Conservation (phyloP, 1,140 invertebrate species). For the Coptotermes formosanus region DNA sequence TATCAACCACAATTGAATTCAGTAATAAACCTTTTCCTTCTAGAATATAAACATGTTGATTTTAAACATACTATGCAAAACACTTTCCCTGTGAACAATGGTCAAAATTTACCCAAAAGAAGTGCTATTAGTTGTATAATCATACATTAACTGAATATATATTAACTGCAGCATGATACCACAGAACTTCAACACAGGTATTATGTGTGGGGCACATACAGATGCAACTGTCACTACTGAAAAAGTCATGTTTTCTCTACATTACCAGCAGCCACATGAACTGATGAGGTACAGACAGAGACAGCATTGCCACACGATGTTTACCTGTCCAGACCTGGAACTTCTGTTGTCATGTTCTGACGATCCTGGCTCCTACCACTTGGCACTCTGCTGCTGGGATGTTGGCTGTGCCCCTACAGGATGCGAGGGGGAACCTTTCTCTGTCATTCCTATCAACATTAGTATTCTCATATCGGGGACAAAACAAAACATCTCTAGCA, state of each 20-base stretch:
- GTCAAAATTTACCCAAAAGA: too few relatives aligned
- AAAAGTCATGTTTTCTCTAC: neutral
- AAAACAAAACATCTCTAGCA: neutral
- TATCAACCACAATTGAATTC: too few relatives aligned
- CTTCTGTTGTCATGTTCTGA: neutral
- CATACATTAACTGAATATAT: too few relatives aligned
- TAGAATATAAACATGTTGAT: too few relatives aligned
- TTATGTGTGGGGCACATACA: too few relatives aligned
- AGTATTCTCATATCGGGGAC: conserved; percentile 1
- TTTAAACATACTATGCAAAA: too few relatives aligned
- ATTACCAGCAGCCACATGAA: neutral
- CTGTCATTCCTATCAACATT: conserved; percentile 34
- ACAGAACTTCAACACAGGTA: too few relatives aligned
- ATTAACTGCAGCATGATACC: too few relatives aligned
- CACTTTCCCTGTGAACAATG: too few relatives aligned
- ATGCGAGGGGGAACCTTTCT: conserved; percentile 33
- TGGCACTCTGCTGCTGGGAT: conserved; percentile 25
- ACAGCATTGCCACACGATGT: neutral
- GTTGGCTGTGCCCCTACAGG: conserved; percentile 21
- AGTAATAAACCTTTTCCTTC: too few relatives aligned
- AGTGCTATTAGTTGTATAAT: too few relatives aligned
- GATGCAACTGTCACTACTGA: too few relatives aligned
- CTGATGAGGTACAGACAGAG: neutral
- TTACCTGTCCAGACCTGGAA: neutral
- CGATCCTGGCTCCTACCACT: conserved; percentile 22